Evolutionary conservation across 1,140 invertebrate species (phyloP).

Genomic region (Procambarus virginalis): DNA sequence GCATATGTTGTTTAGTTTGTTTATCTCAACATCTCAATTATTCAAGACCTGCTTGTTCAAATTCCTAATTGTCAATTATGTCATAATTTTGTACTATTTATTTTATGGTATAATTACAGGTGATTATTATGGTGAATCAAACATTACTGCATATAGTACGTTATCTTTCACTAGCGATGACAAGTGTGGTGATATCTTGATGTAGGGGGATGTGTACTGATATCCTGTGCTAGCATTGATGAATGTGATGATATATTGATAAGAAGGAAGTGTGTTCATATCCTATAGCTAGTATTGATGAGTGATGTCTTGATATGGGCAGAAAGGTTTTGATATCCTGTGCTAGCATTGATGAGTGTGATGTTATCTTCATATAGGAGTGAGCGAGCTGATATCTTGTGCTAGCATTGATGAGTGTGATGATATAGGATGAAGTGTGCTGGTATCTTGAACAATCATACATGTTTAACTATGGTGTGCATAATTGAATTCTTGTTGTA

Average conservation of each 20-base stretch:
- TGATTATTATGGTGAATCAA: background rate
- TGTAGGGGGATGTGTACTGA: no score
- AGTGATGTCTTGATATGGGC: no score
- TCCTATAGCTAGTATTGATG: no score
- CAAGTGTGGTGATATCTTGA: no score
- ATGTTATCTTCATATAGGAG: background rate
- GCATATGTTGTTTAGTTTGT: background rate
- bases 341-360: background rate
- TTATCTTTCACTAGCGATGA: no score
- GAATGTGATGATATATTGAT: no score
- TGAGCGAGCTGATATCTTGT: no score
- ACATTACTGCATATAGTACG: background rate
- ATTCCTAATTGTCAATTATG: background rate
- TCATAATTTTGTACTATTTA: constrained; percentile 3
- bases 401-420: no score
- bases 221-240: no score
- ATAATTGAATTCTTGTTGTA: constrained; percentile 8
- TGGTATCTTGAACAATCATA: background rate
- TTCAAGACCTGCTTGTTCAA: background rate
- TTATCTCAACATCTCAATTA: background rate
- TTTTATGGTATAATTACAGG: background rate
- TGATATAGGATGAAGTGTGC: no score
- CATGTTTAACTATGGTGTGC: background rate
- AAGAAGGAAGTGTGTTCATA: no score
- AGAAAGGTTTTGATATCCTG: no score